phyloP scores from a whole-genome alignment of 2,888 invertebrate genomes.

The Monoplex corrugatus region DNA sequence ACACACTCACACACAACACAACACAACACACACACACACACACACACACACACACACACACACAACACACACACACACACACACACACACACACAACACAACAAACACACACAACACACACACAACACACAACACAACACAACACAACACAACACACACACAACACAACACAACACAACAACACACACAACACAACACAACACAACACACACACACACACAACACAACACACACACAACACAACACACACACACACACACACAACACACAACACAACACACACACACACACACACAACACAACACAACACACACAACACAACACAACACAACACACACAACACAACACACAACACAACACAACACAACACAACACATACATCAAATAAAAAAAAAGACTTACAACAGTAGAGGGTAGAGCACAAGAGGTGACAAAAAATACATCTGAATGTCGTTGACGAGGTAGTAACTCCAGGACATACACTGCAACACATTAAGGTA shows the following conservation, averaged over 20 bases:
- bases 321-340: too few species aligned
- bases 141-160: too few species aligned
- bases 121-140: conserved; percentile 12
- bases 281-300: too few species aligned
- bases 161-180: background rate
- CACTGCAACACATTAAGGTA: conserved; percentile 56
- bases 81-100: background rate
- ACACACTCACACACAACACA: too few species aligned
- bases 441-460: conserved; percentile 66
- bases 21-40: too few species aligned
- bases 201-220: background rate
- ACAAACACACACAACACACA: conserved; percentile 23
- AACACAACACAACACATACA: background rate
- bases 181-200: background rate
- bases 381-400: conserved; percentile 20
- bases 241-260: background rate
- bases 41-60: conserved; percentile 12
- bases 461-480: conserved; percentile 61
- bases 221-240: background rate
- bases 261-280: too few species aligned
- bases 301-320: too few species aligned
- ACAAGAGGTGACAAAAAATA: conserved; percentile 60
- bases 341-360: background rate
- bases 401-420: conserved; percentile 56
- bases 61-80: conserved; percentile 33